These are phyloP conservation scores for Cheiracanthium punctorium DNA, from an alignment of 2,888 invertebrate species.

Conservation along the genomic window DNA sequence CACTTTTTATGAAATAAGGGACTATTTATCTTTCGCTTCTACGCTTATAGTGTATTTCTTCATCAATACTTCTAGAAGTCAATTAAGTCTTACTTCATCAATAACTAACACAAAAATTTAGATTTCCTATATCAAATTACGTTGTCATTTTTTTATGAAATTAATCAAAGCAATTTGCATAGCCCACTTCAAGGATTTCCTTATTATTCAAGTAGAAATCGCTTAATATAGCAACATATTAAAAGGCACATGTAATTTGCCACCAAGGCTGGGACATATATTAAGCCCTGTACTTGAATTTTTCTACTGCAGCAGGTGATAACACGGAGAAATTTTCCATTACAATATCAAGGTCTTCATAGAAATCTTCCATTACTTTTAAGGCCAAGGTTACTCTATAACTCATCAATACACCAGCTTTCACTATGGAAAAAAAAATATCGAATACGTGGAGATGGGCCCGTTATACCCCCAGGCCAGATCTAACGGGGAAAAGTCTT, in stretches of 20 bases:
- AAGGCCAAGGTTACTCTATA: not conserved
- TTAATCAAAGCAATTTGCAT: too few relatives aligned
- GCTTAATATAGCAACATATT: too few relatives aligned
- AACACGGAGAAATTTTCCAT: not conserved
- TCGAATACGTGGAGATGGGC: not conserved
- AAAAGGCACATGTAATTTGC: not conserved
- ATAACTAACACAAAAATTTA: too few relatives aligned
- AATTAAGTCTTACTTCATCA: too few relatives aligned
- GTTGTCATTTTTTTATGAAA: too few relatives aligned
- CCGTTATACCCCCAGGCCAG: not conserved
- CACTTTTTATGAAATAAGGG: too few relatives aligned
- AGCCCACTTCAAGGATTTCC: too few relatives aligned
- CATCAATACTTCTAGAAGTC: too few relatives aligned
- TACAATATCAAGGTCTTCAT: not conserved
- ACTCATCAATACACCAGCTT: not conserved
- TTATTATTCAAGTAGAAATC: too few relatives aligned
- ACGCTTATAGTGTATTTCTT: too few relatives aligned
- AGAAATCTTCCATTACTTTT: not conserved
- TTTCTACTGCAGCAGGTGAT: not conserved
- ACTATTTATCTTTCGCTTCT: too few relatives aligned
- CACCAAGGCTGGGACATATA: not conserved
- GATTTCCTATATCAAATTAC: too few relatives aligned
- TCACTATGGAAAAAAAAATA: not conserved
- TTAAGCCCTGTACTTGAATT: not conserved
- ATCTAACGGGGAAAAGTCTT: not conserved